These are phyloP conservation scores for Gymnobelideus leadbeateri DNA, from an alignment of 2,113 vertebrate species.

Conservation along the genomic window DNA sequence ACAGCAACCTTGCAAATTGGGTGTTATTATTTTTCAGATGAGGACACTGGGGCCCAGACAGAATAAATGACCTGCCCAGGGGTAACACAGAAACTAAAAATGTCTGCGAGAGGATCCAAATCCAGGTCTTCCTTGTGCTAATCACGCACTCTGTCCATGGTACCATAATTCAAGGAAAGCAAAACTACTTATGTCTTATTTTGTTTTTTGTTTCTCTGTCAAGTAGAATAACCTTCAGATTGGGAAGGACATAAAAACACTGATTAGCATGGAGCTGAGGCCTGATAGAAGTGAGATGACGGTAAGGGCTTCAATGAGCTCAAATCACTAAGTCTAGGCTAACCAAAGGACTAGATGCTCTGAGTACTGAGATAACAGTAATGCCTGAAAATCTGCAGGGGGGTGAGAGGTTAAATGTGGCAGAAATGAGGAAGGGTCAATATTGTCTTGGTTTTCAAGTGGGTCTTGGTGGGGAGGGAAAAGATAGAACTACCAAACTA, in stretches of 20 bases:
- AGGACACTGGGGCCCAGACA: no score
- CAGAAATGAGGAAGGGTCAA: background rate
- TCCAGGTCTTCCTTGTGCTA: background rate
- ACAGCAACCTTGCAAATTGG: no score
- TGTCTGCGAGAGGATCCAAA: no score
- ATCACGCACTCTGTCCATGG: background rate
- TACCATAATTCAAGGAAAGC: background rate
- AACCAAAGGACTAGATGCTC: no score
- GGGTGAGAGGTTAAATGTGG: no score
- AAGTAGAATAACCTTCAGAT: background rate
- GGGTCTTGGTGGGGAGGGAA: no score
- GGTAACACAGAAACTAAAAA: no score
- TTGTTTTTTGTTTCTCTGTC: background rate
- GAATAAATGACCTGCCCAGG: no score
- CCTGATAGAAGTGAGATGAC: background rate
- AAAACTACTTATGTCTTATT: background rate
- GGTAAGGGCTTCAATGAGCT: background rate
- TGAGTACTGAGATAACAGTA: background rate
- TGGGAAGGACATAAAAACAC: background rate
- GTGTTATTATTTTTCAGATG: no score
- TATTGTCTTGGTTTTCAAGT: background rate
- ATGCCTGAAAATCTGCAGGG: background rate
- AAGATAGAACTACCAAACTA: no score
- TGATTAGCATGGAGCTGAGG: background rate
- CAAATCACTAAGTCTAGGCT: no score